These are phyloP conservation scores for Physella acuta DNA, from an alignment of 1,140 invertebrate genomes.

Conservation along the genomic window DNA sequence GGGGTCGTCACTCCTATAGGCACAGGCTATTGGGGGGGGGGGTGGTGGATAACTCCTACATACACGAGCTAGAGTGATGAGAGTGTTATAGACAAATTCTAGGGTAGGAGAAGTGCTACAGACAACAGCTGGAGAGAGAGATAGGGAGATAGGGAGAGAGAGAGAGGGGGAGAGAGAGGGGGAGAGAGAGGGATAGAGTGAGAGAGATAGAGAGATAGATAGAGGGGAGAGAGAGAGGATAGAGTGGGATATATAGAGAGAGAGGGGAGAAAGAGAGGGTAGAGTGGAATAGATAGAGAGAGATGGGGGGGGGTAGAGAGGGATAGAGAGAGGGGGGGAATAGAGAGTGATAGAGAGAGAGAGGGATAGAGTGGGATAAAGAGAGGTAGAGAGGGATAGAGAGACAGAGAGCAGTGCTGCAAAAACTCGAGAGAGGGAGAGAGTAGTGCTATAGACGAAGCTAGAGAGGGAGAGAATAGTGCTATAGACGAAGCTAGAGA, in stretches of 20 bases:
- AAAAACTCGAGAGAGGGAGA: neutral
- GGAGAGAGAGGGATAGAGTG: neutral
- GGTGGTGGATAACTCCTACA: no score
- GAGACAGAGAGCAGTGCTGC: neutral
- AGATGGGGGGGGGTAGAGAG: neutral
- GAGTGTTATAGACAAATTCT: no score
- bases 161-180: neutral
- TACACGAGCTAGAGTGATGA: no score
- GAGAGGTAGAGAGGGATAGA: constrained; percentile 1
- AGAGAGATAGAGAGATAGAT: neutral
- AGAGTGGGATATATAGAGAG: neutral
- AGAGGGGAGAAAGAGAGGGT: neutral
- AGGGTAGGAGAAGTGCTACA: no score
- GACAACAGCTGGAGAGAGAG: no score
- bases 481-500: no score
- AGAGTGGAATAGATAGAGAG: neutral
- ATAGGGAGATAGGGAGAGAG: neutral
- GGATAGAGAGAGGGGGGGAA: neutral
- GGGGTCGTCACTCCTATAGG: no score
- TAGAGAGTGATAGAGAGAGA: neutral
- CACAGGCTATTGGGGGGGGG: no score
- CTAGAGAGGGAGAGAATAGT: no score
- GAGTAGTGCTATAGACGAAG: no score
- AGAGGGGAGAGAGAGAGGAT: neutral
- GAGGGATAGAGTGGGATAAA: neutral